phyloP scores from a whole-genome alignment of 2,888 invertebrate genomes.

The Acheta domesticus region DNA sequence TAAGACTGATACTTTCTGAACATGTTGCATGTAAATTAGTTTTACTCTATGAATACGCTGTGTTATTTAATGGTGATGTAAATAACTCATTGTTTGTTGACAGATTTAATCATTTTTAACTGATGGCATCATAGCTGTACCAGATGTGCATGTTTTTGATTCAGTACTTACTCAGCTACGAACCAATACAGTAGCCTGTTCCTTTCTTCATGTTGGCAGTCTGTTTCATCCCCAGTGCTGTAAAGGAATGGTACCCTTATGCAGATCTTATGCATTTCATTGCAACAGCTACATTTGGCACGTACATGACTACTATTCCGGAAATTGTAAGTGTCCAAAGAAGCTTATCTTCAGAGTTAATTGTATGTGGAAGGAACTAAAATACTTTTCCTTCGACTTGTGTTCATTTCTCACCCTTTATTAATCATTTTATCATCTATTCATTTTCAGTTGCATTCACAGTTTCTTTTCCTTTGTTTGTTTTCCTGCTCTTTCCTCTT shows the following conservation, averaged over 20 bases:
- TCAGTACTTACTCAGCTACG: conserved; percentile 68
- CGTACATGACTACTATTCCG: conserved; percentile 59
- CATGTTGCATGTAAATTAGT: conserved; percentile 22
- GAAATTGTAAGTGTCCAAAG: conserved; percentile 46
- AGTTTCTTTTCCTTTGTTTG: too few species aligned
- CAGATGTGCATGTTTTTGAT: conserved; percentile 70
- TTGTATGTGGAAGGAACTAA: neutral
- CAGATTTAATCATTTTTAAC: conserved; percentile 70
- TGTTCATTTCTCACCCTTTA: too few species aligned
- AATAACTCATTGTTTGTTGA: neutral
- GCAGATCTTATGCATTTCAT: conserved; percentile 71
- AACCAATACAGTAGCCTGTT: conserved; percentile 68
- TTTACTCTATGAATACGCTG: neutral
- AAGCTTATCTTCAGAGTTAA: neutral
- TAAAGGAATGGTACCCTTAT: conserved; percentile 68
- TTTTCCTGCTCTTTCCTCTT: too few species aligned
- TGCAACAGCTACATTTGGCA: conserved; percentile 70
- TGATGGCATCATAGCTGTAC: conserved; percentile 69
- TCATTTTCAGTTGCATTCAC: too few species aligned
- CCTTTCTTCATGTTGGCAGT: conserved; percentile 69
- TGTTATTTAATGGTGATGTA: neutral
- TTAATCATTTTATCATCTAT: too few species aligned
- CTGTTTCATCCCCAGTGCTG: conserved; percentile 63
- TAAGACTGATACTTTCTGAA: conserved; percentile 46
- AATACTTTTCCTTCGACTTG: too few species aligned